phyloP scores from a whole-genome alignment of 2,888 invertebrate species.

The Hypselothyrea guttata region DNA sequence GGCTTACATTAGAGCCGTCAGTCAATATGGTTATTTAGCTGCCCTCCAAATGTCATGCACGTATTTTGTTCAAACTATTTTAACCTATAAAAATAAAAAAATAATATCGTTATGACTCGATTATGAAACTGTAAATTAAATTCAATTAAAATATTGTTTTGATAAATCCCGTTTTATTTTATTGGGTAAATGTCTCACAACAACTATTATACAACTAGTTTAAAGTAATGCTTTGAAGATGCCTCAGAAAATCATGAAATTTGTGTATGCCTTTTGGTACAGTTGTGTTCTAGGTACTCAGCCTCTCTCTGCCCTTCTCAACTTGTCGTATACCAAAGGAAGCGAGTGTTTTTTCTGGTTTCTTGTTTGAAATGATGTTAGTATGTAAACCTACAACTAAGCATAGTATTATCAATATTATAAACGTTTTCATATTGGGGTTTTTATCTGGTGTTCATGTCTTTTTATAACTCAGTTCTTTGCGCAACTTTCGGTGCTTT shows the following conservation, averaged over 20 bases:
- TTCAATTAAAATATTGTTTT: too few species aligned
- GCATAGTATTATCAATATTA: conserved; percentile 36
- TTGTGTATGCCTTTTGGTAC: conserved; percentile 12
- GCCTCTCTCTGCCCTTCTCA: conserved; percentile 32
- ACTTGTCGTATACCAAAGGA: conserved; percentile 1
- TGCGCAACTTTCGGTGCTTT: conserved; percentile 78
- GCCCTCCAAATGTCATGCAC: conserved; percentile 38
- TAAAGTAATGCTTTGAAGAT: conserved; percentile 42
- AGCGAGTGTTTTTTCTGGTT: not conserved
- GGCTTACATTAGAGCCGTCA: conserved; percentile 36
- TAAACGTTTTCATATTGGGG: conserved; percentile 23
- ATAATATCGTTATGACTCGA: conserved; percentile 1
- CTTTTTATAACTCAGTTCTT: conserved; percentile 77
- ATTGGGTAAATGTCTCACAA: conserved; percentile 70
- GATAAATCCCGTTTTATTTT: conserved; percentile 13
- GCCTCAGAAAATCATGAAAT: conserved; percentile 17
- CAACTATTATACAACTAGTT: conserved; percentile 65
- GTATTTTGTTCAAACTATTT: conserved; percentile 30
- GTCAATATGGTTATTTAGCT: conserved; percentile 41
- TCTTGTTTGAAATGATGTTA: conserved; percentile 26
- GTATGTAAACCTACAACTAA: conserved; percentile 49
- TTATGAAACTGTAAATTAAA: not conserved
- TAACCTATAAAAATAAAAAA: conserved; percentile 7
- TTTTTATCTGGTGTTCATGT: conserved; percentile 66
- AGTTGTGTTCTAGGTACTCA: conserved; percentile 17